Base-by-base conservation (phyloP, 2,888 invertebrate species). In the Steinernema scapterisci region DNA sequence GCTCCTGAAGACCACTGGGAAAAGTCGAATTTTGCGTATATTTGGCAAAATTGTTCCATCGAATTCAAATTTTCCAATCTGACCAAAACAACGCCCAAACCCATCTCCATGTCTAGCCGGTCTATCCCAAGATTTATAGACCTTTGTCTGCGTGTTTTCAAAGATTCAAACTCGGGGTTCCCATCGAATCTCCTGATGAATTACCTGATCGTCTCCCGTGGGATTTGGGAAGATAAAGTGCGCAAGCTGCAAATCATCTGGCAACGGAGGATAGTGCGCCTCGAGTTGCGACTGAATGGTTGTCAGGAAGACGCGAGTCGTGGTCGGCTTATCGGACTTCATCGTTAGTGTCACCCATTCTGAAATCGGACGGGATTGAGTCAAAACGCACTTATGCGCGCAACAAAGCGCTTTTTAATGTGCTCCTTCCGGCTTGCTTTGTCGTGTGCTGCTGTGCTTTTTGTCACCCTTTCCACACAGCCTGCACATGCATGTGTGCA, bases 231-330 rank as follows among this genome's bases (percentile, higher is more conserved):
- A 16, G 25, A 79, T 44, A n/a, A 77, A 76, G 25, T 76, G 78
- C 38, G 79, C 82, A 16, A 82, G 77, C 21, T 80, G 79, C 25
- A 76, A 76, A 72, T 84, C 81, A 21, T 79, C 73, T n/a, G 84
- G 84, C 44, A 84, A 72, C 25, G 81, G 75, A 21, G 84, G 84
- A 74, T 84, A 84, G 76, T 81, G 78, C 23, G 80, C 79, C 46
- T 83, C 76, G 70, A 82, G 70, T 9, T 70, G 73, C n/a, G 75
- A 27, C 54, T 77, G 48, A 21, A 56, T 16, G 11, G 78, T 78
- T 31, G 80, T 78, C 48, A 73, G 19, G 43, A 78, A 80, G 43
- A 78, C 74, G 38, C 78, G 56, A 7, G 73, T 70, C 11, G 75
- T 73, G 21, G 78, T 75, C 27, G 71, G 63, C 43, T 70, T 51